A percentile compares a stretch with the other conserved stretches of the same genome.
Conservation (phyloP, 2,888 invertebrate genomes). For the Apantesis nais region DNA sequence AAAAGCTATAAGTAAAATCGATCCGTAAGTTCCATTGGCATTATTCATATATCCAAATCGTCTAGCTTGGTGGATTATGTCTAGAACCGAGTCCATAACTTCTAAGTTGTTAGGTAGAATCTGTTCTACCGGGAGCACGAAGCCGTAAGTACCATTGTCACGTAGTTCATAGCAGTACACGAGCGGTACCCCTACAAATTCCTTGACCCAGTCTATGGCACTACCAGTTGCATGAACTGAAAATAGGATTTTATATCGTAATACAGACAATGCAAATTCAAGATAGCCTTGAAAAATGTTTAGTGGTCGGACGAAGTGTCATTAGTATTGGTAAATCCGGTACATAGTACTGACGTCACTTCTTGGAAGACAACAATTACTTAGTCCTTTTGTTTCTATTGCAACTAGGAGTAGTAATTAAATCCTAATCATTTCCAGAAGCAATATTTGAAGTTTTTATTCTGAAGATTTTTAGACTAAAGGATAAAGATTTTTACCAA, state of each 20-base stretch:
- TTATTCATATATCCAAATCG: constrained; percentile 56
- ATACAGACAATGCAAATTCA: too few relatives aligned
- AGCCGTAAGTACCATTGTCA: constrained; percentile 86
- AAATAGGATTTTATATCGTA: constrained; percentile 3
- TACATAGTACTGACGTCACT: not conserved
- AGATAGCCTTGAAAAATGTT: too few relatives aligned
- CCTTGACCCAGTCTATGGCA: constrained; percentile 72
- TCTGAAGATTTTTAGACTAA: not conserved
- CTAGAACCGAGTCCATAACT: constrained; percentile 80
- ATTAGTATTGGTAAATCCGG: not conserved
- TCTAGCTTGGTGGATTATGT: constrained; percentile 65
- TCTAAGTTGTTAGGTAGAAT: constrained; percentile 84
- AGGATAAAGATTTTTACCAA: not conserved
- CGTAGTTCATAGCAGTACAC: constrained; percentile 80
- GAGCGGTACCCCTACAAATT: constrained; percentile 59
- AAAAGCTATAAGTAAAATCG: constrained; percentile 17
- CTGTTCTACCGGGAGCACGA: constrained; percentile 85
- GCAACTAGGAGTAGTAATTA: too few relatives aligned
- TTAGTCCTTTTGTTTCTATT: too few relatives aligned
- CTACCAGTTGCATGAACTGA: constrained; percentile 74
- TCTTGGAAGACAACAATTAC: not conserved
- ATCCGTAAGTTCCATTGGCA: constrained; percentile 17
- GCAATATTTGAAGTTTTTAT: too few relatives aligned
- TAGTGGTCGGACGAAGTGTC: too few relatives aligned
- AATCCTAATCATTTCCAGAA: too few relatives aligned